Percentiles rank a stretch among this genome's conserved stretches.
phyloP scores from a whole-genome alignment of 1,140 invertebrate species.

The Drosophila athabasca region DNA sequence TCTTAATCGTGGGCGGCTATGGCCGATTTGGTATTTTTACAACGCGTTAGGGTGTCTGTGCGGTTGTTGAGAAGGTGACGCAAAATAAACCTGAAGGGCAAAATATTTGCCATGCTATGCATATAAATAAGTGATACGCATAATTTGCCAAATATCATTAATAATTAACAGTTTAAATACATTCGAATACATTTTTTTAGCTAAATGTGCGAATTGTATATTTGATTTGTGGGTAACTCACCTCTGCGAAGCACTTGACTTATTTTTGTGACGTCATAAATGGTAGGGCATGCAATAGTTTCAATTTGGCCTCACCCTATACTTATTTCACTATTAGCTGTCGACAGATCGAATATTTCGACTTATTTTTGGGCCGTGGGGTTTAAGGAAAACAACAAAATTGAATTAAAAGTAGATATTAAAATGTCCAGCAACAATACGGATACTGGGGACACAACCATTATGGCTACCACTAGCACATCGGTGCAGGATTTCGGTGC shows the following conservation, averaged over 20 bases:
- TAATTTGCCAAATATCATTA: too few species aligned
- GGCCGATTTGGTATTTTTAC: not conserved
- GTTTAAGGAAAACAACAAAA: constrained; percentile 55
- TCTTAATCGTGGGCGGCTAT: constrained; percentile 6
- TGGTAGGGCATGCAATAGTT: too few species aligned
- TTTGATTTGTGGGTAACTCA: too few species aligned
- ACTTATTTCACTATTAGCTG: too few species aligned
- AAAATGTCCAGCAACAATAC: constrained; percentile 76
- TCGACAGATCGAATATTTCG: constrained; percentile 8
- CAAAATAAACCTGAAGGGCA: not conserved
- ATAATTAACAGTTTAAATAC: too few species aligned
- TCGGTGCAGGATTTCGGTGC: constrained; percentile 38
- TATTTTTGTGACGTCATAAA: too few species aligned
- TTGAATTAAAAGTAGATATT: constrained; percentile 75
- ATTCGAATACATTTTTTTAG: too few species aligned
- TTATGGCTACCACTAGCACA: constrained; percentile 56
- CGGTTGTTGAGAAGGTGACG: not conserved
- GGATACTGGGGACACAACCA: constrained; percentile 78
- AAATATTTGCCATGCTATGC: too few species aligned
- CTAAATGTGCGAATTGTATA: too few species aligned
- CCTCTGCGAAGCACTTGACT: too few species aligned
- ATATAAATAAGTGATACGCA: too few species aligned
- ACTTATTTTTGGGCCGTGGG: constrained; percentile 14
- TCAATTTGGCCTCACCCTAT: too few species aligned
- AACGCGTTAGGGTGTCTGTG: constrained; percentile 20